These are phyloP conservation scores for Trematocara marginatum DNA, from an alignment of 2,113 vertebrate genomes.

Conservation along the genomic window DNA sequence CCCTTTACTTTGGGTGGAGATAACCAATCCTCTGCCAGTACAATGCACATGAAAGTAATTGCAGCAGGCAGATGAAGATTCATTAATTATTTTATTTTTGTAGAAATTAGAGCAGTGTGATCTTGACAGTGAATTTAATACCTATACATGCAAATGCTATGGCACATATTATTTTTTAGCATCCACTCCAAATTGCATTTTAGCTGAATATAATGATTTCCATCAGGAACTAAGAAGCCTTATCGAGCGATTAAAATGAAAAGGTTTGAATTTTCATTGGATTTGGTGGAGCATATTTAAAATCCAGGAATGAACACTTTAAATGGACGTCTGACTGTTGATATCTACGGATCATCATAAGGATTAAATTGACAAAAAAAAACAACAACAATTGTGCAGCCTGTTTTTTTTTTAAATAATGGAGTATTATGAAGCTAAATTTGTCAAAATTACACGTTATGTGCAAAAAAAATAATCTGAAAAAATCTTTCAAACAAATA, in stretches of 20 bases:
- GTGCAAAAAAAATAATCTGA: neutral
- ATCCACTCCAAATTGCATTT: conserved; percentile 19
- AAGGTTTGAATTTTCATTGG: neutral
- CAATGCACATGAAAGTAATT: conserved; percentile 49
- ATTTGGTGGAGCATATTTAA: neutral
- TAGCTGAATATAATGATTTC: conserved; percentile 26
- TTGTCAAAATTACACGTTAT: neutral
- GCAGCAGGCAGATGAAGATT: conserved; percentile 31
- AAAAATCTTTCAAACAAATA: neutral
- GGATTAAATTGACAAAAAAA: neutral
- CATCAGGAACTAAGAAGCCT: conserved; percentile 10
- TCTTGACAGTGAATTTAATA: conserved; percentile 48
- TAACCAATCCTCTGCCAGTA: conserved; percentile 44
- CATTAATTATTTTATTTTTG: conserved; percentile 31
- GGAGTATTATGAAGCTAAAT: neutral
- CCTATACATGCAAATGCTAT: conserved; percentile 19
- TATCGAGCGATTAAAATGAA: conserved; percentile 19
- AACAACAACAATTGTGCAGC: neutral
- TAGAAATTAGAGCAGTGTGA: conserved; percentile 47
- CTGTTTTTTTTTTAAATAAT: neutral
- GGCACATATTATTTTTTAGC: conserved; percentile 11
- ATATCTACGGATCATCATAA: neutral
- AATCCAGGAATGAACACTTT: neutral
- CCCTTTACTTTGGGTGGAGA: conserved; percentile 55
- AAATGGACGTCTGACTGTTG: neutral